phyloP scores from a whole-genome alignment of 2,797 vertebrate genomes.

The Diglossa cyanea region DNA sequence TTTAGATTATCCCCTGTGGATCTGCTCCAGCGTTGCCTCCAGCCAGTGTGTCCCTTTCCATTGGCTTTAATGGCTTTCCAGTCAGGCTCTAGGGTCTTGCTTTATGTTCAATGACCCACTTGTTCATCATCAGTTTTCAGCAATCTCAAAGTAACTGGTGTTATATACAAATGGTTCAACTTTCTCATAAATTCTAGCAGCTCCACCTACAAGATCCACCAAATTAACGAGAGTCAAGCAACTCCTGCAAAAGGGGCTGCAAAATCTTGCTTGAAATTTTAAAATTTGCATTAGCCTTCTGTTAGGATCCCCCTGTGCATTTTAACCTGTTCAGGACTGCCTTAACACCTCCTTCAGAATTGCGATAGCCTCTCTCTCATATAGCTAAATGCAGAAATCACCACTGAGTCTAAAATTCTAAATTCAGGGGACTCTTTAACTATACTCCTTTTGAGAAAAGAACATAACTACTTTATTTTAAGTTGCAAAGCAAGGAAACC shows the following conservation, averaged over 20 bases:
- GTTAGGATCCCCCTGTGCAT: not conserved
- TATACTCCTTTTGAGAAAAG: not conserved
- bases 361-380: not conserved
- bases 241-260: not conserved
- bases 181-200: constrained; percentile 14
- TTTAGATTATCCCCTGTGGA: not conserved
- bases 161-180: not conserved
- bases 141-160: constrained; percentile 2
- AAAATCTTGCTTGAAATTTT: not conserved
- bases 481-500: not conserved
- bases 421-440: not conserved
- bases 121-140: constrained; percentile 20
- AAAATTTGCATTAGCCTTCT: not conserved
- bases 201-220: not conserved
- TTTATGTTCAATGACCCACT: constrained; percentile 28
- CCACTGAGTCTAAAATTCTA: not conserved
- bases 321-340: not conserved
- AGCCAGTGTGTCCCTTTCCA: not conserved
- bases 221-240: not conserved
- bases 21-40: not conserved
- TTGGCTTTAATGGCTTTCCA: constrained; percentile 27
- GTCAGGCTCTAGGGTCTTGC: not conserved
- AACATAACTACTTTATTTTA: not conserved
- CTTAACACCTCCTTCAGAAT: not conserved
- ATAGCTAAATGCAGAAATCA: not conserved